Base-by-base conservation (phyloP, 2,888 invertebrate genomes). In the Hyles lineata region DNA sequence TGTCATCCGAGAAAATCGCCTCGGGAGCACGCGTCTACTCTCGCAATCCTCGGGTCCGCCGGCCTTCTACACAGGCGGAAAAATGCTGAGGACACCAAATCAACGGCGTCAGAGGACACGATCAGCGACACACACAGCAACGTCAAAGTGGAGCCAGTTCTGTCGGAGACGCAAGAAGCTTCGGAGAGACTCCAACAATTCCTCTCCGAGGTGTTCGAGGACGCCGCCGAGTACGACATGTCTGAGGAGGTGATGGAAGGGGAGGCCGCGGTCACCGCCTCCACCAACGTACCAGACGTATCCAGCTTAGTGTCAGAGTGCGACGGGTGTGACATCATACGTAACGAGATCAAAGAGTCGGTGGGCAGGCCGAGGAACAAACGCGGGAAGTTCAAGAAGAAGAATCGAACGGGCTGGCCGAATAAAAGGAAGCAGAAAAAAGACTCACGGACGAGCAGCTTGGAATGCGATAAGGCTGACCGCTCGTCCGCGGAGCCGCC, bases 321-420 rank as follows among this genome's bases (percentile, higher is more conserved):
- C 76, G 93, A 94, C 50, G 85, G 86, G 78, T 94, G 94, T 76
- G 92, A 93, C 77, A 82, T 91, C 8, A 90, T 95, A 75, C 85
- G 91, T 50, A 88, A 92, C 74, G 91, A 94, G 79, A 87, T 93
- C 50, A 84, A 85, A 52, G 87, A 87, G 62, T 86, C 85, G 2
- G 80, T 82, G 19, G 84, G 83, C 62, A 79, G 88, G 78, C 79
- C 89, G 80, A 78, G 89, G 80, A 82, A 90, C 80, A 83, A 86
- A 21, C 89, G 92, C 17, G 95, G 95, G 71, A 95, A 95, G 77
- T 96, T 96, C 84, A 95, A 96, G 87, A 96, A 97, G 90, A 96
- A 96, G 87, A 98, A 98, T 88, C 95, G 96, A 75, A 98, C 98
- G 0, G 98, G 98, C 11, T 98, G 98, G 98, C 98, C 98, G 0